These are phyloP conservation scores for Dascillus cervinus DNA, from an alignment of 2,888 invertebrate genomes.

Conservation along the genomic window DNA sequence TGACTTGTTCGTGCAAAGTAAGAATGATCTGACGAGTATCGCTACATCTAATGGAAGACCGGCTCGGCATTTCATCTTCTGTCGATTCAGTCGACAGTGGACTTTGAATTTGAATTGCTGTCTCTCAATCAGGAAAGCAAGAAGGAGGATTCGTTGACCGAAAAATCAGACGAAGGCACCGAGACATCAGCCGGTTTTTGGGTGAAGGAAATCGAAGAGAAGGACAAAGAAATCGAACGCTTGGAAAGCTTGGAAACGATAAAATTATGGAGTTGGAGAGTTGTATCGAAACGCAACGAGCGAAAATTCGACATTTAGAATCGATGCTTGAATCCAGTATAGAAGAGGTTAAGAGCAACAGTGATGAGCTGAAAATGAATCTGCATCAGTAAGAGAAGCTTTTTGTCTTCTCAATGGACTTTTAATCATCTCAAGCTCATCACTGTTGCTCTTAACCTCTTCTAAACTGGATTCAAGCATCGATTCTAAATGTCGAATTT, in stretches of 20 bases:
- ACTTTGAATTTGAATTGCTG: conserved; percentile 39
- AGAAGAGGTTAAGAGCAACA: conserved; percentile 31
- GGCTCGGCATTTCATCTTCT: conserved; percentile 28
- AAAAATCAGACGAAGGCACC: conserved; percentile 20
- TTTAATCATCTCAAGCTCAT: conserved; percentile 29
- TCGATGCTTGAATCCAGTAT: conserved; percentile 31
- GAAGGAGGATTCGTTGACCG: conserved; percentile 9
- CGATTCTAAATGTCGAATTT: conserved; percentile 31
- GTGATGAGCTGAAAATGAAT: conserved; percentile 35
- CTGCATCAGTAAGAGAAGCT: conserved; percentile 31
- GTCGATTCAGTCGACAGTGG: conserved; percentile 31
- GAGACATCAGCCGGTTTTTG: conserved; percentile 31
- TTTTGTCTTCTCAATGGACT: conserved; percentile 13
- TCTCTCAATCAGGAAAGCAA: conserved; percentile 10
- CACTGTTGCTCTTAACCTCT: conserved; percentile 30
- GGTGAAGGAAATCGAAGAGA: conserved; percentile 44
- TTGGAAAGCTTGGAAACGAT: conserved; percentile 43
- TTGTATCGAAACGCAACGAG: conserved; percentile 32
- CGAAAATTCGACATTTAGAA: conserved; percentile 31
- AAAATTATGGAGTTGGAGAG: conserved; percentile 43
- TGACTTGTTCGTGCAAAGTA: conserved; percentile 40
- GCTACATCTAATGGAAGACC: conserved; percentile 17
- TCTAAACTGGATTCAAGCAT: conserved; percentile 31
- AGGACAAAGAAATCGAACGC: conserved; percentile 49
- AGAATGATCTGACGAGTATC: conserved; percentile 28